Conservation (phyloP, 1,140 invertebrate species). For the Colletes latitarsis region DNA sequence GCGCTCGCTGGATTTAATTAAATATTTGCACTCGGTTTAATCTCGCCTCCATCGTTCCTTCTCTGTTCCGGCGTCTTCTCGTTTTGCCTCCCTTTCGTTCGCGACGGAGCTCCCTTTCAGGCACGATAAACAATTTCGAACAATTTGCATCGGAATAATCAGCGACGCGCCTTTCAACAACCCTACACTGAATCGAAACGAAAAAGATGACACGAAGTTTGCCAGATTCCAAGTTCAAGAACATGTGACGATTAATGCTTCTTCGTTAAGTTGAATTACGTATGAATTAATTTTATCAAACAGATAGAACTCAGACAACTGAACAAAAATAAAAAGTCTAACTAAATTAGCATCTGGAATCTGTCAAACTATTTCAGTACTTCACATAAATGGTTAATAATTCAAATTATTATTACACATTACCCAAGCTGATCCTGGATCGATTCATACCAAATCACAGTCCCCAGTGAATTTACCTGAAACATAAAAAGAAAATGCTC, state of each 20-base stretch:
- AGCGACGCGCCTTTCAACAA: conserved; percentile 7
- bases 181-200: background rate
- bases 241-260: too few relatives aligned
- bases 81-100: background rate
- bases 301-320: too few relatives aligned
- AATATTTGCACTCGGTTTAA: conserved; percentile 71
- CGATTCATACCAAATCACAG: conserved; percentile 7
- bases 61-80: conserved; percentile 6
- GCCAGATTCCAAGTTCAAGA: too few relatives aligned
- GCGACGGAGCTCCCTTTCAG: background rate
- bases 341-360: too few relatives aligned
- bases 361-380: too few relatives aligned
- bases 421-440: background rate
- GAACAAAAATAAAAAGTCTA: too few relatives aligned
- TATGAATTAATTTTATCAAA: too few relatives aligned
- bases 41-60: conserved; percentile 25
- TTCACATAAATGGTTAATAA: background rate
- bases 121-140: conserved; percentile 30
- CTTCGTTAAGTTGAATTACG: too few relatives aligned
- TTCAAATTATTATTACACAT: background rate
- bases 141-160: conserved; percentile 46
- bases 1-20: conserved; percentile 62
- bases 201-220: background rate
- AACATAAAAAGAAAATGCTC: conserved; percentile 47
- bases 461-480: conserved; percentile 41